Base-by-base conservation (phyloP, 2,888 invertebrate genomes). In the Octodonta nipae region DNA sequence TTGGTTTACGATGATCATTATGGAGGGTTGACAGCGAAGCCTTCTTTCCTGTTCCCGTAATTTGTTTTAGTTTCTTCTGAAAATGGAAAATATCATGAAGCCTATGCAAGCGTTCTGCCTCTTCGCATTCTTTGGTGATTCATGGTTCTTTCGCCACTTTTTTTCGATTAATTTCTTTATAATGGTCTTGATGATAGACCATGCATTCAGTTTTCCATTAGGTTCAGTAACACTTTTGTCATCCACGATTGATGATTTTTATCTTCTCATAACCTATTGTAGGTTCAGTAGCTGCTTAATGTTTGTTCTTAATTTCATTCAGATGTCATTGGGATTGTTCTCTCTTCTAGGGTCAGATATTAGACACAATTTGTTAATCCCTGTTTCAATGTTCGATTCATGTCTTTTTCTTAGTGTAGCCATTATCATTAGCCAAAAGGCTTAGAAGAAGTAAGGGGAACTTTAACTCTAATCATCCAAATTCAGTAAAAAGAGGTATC, bases 31-130 rank as follows among this genome's bases (percentile, higher is more conserved):
- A 6, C 20, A 20, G 20, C 20, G 20, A n/a, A 6, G n/a, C 20
- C 20, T 20, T 20, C 20, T n/a, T 20, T 20, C 20, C 20, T 20
- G n/a, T 20, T 20, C 20, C 20, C n/a, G 20, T 20, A 20, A 20
- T 20, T 20, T 20, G n/a, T 20, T 20, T 20, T 20, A 20, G 20
- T n/a, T 20, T 20, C 20, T 20, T 20, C 7, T 20, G 20, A 20
- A 20, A 20, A n/a, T 20, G 6, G n/a, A 7, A 20, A 20, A 6
- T 20, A 20, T 20, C 20, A 20, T 20, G 20, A 20, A 20, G 20
- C n/a, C 6, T 20, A n/a, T 20, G 20, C 20, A 20, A 20, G 20
- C 20, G 6, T n/a, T 20, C 20, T 20, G 20, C 20, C 20, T 20
- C n/a, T 20, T 20, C 20, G 20, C 20, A 20, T 20, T 20, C 20